These are phyloP conservation scores for Amphibalanus amphitrite DNA, from an alignment of 1,140 invertebrate species.

Conservation along the genomic window DNA sequence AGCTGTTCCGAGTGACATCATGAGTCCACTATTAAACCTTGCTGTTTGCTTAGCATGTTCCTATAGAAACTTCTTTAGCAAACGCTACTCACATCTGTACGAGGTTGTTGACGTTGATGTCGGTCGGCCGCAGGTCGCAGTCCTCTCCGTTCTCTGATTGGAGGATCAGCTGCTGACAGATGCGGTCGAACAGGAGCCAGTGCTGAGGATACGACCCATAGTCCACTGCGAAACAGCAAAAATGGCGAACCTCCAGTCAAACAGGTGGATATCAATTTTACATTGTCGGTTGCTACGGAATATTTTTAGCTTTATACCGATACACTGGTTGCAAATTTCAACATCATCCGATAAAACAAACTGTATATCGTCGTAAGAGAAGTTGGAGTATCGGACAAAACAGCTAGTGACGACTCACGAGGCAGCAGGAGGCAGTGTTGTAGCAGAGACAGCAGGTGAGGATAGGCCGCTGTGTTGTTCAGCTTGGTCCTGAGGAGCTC, in stretches of 20 bases:
- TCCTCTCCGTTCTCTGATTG: conserved; percentile 56
- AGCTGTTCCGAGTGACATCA: too few relatives aligned
- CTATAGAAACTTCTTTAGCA: too few relatives aligned
- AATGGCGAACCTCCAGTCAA: too few relatives aligned
- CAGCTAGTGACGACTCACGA: conserved; percentile 39
- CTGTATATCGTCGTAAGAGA: too few relatives aligned
- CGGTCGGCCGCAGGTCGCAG: conserved; percentile 61
- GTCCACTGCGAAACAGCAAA: conserved; percentile 45
- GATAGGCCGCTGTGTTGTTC: conserved; percentile 78
- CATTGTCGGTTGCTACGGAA: too few relatives aligned
- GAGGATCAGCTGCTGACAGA: conserved; percentile 89
- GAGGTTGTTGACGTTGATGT: conserved; percentile 81
- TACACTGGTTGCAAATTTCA: too few relatives aligned
- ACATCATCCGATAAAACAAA: too few relatives aligned
- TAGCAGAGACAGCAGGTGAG: conserved; percentile 77
- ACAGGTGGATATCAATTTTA: too few relatives aligned
- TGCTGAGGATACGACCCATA: conserved; percentile 69
- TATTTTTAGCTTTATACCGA: too few relatives aligned
- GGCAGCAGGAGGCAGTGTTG: conserved; percentile 81
- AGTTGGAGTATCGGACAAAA: too few relatives aligned
- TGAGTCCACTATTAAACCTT: too few relatives aligned
- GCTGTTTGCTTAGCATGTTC: too few relatives aligned
- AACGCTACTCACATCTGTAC: conserved; percentile 47
- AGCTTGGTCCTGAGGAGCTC: conserved; percentile 77
- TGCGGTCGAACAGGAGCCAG: conserved; percentile 84